Base-by-base conservation (phyloP, 2,113 vertebrate species). In the Gadus macrocephalus region DNA sequence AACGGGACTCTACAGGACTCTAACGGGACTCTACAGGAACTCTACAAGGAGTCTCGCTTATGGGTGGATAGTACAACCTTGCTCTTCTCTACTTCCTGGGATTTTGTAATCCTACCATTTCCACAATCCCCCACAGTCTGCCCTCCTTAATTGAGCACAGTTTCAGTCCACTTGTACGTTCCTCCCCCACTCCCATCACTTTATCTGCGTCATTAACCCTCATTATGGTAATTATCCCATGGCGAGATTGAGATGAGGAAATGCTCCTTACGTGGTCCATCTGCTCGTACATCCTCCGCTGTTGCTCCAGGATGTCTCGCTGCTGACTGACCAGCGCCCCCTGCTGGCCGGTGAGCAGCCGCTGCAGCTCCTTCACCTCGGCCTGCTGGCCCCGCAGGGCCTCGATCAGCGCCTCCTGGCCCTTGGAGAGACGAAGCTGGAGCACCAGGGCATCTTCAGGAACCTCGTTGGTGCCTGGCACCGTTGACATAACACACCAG, bases 401-500 rank as follows among this genome's bases (percentile, higher is more conserved):
- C 85, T 93, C 93, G 11, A 93, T 89, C 76, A 96, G 89, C 77
- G 92, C 92, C 80, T 95, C 92, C 15, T 95, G 94, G 56, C 92
- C 90, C 83, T 94, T 95, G 0, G 89, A 90, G 73, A 96, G 81
- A 71, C 93, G 92, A 62, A 96, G 85, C 62, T 95, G 93, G 60
- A 96, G 84, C 75, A 95, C 89, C 12, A 96, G 85, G 1, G 93
- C 90, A 69, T 95, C 93, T 81, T 95, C 93, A 31, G 94, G 92
- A 68, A 94, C 89, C 76, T 94, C 93, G 67, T 95, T 95, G 78
- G 87, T 89, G 66, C 93, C 94, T 95, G 79, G 63, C 31, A 35
- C 31, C 4, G 31, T 35, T 35, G 1, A 35, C 31, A 35, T 35
- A 35, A 35, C 31, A 35, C 42, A 49, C 1, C 42, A 7, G 2